phyloP scores from a whole-genome alignment of 2,888 invertebrate genomes.

The Drosophila merina region DNA sequence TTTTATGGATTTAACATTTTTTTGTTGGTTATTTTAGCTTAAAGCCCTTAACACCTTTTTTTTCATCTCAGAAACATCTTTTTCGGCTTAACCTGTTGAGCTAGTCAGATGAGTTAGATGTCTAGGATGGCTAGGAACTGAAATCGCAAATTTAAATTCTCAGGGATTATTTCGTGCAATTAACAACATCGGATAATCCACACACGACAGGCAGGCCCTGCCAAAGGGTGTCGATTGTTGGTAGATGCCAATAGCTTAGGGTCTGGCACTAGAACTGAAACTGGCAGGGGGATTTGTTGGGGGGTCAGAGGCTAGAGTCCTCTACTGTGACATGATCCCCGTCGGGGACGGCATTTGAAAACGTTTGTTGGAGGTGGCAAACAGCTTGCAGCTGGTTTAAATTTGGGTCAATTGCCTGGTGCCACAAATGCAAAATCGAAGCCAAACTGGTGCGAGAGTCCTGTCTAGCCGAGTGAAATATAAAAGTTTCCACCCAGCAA shows the following conservation, averaged over 20 bases:
- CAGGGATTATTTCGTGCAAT: conserved; percentile 61
- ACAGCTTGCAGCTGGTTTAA: conserved; percentile 73
- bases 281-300: neutral
- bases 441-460: conserved; percentile 17
- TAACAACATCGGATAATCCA: conserved; percentile 46
- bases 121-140: conserved; percentile 34
- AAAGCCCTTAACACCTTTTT: conserved; percentile 1
- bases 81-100: conserved; percentile 37
- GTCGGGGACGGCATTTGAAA: conserved; percentile 16
- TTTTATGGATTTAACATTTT: conserved; percentile 42
- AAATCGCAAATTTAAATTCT: conserved; percentile 62
- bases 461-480: conserved; percentile 21
- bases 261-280: neutral
- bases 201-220: conserved; percentile 14
- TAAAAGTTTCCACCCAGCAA: conserved; percentile 45
- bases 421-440: conserved; percentile 56
- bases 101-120: conserved; percentile 18
- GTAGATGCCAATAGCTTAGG: conserved; percentile 9
- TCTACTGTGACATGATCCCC: conserved; percentile 23
- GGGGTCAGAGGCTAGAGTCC: conserved; percentile 19
- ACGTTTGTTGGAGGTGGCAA: conserved; percentile 51
- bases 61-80: conserved; percentile 22
- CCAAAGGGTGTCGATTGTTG: conserved; percentile 1
- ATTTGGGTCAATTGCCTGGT: conserved; percentile 77
- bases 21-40: conserved; percentile 6